Evolutionary conservation across 2,113 vertebrate genomes (phyloP).

Genomic region (Lepidothrix coronata): DNA sequence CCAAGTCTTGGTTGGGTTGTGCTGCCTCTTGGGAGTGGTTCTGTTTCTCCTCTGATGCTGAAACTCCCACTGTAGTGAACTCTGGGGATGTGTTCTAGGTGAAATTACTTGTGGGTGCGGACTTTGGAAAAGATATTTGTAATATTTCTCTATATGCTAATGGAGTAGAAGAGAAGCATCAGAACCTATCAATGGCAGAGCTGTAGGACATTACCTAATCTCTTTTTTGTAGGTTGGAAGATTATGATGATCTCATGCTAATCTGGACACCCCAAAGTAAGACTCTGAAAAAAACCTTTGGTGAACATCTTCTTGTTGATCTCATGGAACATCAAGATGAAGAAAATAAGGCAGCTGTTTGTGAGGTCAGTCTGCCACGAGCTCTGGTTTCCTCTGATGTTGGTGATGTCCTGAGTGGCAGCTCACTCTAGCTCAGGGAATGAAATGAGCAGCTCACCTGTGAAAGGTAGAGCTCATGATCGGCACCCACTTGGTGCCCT

Average conservation of each 20-base stretch:
- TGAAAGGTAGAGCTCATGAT: background rate
- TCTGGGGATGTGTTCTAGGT: fast-evolving
- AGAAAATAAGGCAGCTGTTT: conserved; percentile 77
- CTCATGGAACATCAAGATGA: conserved; percentile 79
- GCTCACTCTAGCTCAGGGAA: background rate
- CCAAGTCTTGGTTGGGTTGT: background rate
- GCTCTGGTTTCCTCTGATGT: background rate
- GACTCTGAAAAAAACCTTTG: conserved; percentile 54
- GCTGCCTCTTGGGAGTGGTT: background rate
- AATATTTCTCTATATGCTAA: background rate
- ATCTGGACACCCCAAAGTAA: conserved; percentile 74
- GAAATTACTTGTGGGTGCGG: background rate
- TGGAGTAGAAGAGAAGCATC: background rate
- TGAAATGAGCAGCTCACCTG: background rate
- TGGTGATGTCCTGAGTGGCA: background rate
- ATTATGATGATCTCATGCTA: conserved; percentile 82
- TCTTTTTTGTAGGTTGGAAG: conserved; percentile 81
- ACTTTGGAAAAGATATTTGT: conserved; percentile 15
- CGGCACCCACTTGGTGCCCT: background rate
- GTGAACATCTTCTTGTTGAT: conserved; percentile 77
- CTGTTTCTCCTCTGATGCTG: background rate
- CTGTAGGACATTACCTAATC: background rate
- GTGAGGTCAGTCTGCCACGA: conserved; percentile 79
- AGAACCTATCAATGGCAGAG: background rate
- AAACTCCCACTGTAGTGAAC: background rate